phyloP scores from a whole-genome alignment of 2,888 invertebrate species.

The Parelbella ahira region DNA sequence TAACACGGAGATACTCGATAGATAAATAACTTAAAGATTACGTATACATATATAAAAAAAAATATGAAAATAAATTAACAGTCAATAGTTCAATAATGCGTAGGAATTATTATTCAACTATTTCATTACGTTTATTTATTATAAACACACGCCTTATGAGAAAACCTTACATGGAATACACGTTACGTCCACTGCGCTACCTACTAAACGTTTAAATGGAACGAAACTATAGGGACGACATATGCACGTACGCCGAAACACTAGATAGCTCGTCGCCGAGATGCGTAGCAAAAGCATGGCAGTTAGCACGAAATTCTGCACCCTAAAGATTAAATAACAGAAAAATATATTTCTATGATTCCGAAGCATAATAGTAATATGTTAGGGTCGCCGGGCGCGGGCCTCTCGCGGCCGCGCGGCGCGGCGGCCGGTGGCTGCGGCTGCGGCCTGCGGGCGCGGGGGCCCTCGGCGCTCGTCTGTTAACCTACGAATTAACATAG shows the following conservation, averaged over 20 bases:
- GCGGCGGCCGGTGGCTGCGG: slow-evolving; percentile 29
- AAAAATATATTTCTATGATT: slow-evolving; percentile 61
- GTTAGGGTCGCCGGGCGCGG: slow-evolving; percentile 34
- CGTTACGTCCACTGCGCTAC: slow-evolving; percentile 65
- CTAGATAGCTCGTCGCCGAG: slow-evolving; percentile 63
- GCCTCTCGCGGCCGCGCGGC: slow-evolving; percentile 19
- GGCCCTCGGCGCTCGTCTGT: slow-evolving; percentile 42
- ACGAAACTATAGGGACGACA: slow-evolving; percentile 47
- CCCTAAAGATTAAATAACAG: slow-evolving; percentile 67
- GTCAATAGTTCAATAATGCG: slow-evolving; percentile 75
- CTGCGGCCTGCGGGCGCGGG: slow-evolving; percentile 25
- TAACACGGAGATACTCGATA: slow-evolving; percentile 62
- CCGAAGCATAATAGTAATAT: slow-evolving; percentile 47
- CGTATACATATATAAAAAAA: slow-evolving; percentile 52
- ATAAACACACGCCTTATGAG: slow-evolving; percentile 68
- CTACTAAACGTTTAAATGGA: slow-evolving; percentile 44
- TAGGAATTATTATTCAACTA: slow-evolving; percentile 59
- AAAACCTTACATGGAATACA: slow-evolving; percentile 73
- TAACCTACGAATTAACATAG: slow-evolving; percentile 70
- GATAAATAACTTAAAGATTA: slow-evolving; percentile 76
- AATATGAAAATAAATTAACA: slow-evolving; percentile 75
- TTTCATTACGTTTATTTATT: slow-evolving; percentile 54
- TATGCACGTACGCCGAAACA: slow-evolving; percentile 43
- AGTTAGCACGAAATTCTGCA: slow-evolving; percentile 75
- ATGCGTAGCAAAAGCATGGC: slow-evolving; percentile 74